A percentile compares a stretch with the other conserved stretches of the same genome.
Conservation (phyloP, 2,797 vertebrate species). For the Cossypha niveicapilla region DNA sequence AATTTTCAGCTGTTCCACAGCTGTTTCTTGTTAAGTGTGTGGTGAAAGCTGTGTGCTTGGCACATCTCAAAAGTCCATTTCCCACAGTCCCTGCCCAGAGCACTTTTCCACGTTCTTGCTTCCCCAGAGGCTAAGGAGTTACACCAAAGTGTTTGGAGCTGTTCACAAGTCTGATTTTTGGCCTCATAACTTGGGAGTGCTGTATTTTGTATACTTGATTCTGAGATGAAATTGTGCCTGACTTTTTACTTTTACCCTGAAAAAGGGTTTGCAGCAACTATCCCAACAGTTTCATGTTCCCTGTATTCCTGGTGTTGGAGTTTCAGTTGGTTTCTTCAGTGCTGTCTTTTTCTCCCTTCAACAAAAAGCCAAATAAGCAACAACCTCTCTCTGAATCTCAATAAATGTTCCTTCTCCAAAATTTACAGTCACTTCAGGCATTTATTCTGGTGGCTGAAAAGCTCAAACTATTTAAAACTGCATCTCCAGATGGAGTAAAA, state of each 20-base stretch:
- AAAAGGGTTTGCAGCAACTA: not conserved
- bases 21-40: conserved; percentile 17
- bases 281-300: not conserved
- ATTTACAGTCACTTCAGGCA: rapidly evolving
- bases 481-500: not conserved
- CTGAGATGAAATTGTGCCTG: not conserved
- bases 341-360: not conserved
- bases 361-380: not conserved
- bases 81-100: not conserved
- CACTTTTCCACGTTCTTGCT: not conserved
- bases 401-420: not conserved
- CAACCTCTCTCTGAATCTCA: not conserved
- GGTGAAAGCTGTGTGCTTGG: not conserved
- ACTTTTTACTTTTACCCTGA: not conserved
- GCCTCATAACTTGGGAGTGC: not conserved
- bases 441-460: not conserved
- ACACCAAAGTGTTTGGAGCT: not conserved
- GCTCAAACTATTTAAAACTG: not conserved
- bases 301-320: not conserved
- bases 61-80: not conserved
- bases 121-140: not conserved
- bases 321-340: not conserved
- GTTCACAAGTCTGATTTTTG: not conserved
- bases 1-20: not conserved
- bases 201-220: not conserved